Base-by-base conservation (phyloP, 1,140 invertebrate species). In the Magallana angulata region DNA sequence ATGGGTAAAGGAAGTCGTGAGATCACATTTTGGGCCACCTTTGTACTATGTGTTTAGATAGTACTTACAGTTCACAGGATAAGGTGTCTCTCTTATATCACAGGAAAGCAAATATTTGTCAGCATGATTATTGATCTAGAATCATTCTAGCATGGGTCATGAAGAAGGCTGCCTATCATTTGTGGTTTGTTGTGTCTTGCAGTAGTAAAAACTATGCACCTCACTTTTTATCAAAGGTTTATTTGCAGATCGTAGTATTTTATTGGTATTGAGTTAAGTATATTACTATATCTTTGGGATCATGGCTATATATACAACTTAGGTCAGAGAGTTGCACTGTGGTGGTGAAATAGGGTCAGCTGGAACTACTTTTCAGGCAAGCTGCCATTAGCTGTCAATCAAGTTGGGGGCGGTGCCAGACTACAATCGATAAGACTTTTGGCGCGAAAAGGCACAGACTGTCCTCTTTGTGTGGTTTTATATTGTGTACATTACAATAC, bases 401-500 rank as follows among this genome's bases (percentile, higher is more conserved):
- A 76, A 76, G 24, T 76, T 48, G 36, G 68, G 24, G 68, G 68
- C 4, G 68, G 68, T 30, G 68, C 30, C 24, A 76, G 68, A 76
- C 68, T 30, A 30, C 24, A 36, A 11, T 11, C 11, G 68, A 76
- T 76, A 76, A 76, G 68, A 76, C 68, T 76, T 76, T 76, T 76
- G 68, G 68, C 68, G 68, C 68, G 68, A 76, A 76, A 76, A 76
- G 24, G 68, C 24, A 18, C 68, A 30, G 68, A 76, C 68, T 14
- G 30, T 76, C 68, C 68, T 76, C 68, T 76, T 76, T 76, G 68
- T 76, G 68, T 76, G 68, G 68, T 76, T 76, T 30, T 18, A 76
- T 76, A 30, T 76, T 62, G 68, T 76, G 68, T 76, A 76, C 68
- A 18, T 76, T 76, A 76, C 68, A 76, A 76, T 76, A 76, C 68